Evolutionary conservation across 1,140 invertebrate genomes (phyloP), one percentile per base, ranked within the genome.

Genomic region (Drosophila neocordata): DNA sequence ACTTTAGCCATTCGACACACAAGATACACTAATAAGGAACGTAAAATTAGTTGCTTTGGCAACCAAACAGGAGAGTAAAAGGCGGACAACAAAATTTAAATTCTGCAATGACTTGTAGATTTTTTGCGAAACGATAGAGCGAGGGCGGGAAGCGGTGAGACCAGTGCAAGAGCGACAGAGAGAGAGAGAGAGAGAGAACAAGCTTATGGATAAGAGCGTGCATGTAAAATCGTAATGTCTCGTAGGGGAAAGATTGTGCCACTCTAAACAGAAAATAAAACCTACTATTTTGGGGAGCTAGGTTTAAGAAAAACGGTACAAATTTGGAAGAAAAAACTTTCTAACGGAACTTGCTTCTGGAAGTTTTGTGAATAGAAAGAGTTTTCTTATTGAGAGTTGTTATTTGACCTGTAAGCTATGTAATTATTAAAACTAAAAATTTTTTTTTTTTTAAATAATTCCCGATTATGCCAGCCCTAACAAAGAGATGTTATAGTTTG

Each of bases 71-170:
- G 2, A 48, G 13, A 9, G 18, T 18, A 13, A 4, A 18, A 37
- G 35, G 56, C 44, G 34, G 52, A 62, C 38, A 20, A 53, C 53
- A 78, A 81, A 78, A 75, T 73, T 15, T 13, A 72, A 67, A 72
- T 34, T 41, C 51, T 69, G 83, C 76, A 81, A 88, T 88, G 83
- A 88, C 83, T 88, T 88, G 83, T 88, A 89, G 76, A 89, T 79
- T 88, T 88, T 88, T 77, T 15, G 34, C 3, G 37, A 31, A 52
- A 71, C 52, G 57, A 18, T 24, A 78, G 31, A 70, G 76, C 65
- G 8, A n/a, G 12, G 6, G 44, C 37, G 12, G 5, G 35, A 15
- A 20, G 3, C 4, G 8, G 9, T 31, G 34, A 15, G 44, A 20
- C 53, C 18, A 20, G 8, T 13, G 22, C 0, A 3, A 44, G 22